These are phyloP conservation scores for Drosophila parvula DNA, from an alignment of 1,140 invertebrate species.

Conservation along the genomic window DNA sequence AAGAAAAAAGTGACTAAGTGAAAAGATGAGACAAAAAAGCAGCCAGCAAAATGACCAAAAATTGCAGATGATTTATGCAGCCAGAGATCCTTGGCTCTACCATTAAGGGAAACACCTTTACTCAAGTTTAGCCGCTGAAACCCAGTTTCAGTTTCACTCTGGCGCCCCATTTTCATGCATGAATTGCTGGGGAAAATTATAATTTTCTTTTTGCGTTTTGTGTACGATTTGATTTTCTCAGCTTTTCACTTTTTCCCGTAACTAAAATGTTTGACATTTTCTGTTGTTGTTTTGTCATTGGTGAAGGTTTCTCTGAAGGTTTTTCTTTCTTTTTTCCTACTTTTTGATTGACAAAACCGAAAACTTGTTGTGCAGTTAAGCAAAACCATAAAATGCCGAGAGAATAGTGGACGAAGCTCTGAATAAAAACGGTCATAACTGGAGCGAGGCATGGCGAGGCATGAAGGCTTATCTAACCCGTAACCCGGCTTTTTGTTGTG, in stretches of 20 bases:
- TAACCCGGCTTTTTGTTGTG: constrained; percentile 1
- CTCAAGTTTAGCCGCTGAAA: constrained; percentile 16
- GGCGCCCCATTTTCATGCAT: constrained; percentile 48
- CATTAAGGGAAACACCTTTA: constrained; percentile 21
- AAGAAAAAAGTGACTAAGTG: constrained; percentile 29
- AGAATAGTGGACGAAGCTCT: constrained; percentile 14
- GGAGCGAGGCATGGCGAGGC: constrained; percentile 28
- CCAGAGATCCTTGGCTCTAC: constrained; percentile 15
- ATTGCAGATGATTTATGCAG: constrained; percentile 30
- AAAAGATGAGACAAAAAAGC: constrained; percentile 19
- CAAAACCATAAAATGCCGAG: constrained; percentile 25
- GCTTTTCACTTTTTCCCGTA: constrained; percentile 64
- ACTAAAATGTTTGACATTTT: constrained; percentile 48
- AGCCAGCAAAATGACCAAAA: constrained; percentile 29
- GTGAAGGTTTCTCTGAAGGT: constrained; percentile 32
- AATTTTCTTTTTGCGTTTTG: constrained; percentile 53
- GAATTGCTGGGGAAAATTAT: constrained; percentile 52
- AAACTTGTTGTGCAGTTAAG: constrained; percentile 50
- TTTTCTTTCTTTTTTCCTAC: constrained; percentile 17
- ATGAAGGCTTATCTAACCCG: constrained; percentile 28
- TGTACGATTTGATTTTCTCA: constrained; percentile 43
- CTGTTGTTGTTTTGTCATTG: constrained; percentile 29
- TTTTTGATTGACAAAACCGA: constrained; percentile 44
- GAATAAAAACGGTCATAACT: constrained; percentile 40
- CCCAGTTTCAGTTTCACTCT: constrained; percentile 47